phyloP scores from a whole-genome alignment of 1,140 invertebrate genomes.

The Aphaenogaster ashmeadi region DNA sequence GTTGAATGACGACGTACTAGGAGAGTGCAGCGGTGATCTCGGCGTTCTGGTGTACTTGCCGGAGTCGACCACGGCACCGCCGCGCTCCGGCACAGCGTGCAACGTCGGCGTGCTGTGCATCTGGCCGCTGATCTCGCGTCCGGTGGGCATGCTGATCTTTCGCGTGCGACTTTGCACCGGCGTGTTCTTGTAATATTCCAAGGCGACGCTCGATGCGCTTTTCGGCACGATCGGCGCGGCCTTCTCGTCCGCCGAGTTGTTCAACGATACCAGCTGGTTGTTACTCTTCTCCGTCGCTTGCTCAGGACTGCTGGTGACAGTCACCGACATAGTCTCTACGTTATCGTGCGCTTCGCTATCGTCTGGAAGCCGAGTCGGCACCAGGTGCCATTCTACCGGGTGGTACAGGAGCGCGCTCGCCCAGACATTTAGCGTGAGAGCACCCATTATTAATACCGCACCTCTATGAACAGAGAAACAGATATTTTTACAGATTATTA shows the following conservation, averaged over 20 bases:
- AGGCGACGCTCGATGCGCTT: conserved; percentile 88
- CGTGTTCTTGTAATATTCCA: conserved; percentile 87
- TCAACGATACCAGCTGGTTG: conserved; percentile 61
- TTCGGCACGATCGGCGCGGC: conserved; percentile 83
- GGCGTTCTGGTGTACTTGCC: conserved; percentile 78
- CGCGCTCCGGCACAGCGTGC: conserved; percentile 88
- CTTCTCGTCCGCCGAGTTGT: conserved; percentile 61
- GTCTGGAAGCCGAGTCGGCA: conserved; percentile 71
- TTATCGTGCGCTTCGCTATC: conserved; percentile 66
- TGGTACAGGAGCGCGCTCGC: conserved; percentile 94
- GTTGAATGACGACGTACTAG: conserved; percentile 93
- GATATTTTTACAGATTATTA: conserved; percentile 13
- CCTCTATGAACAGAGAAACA: conserved; percentile 88
- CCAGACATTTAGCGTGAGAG: conserved; percentile 93
- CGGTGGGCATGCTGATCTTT: conserved; percentile 87
- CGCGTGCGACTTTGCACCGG: conserved; percentile 85
- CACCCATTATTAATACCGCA: conserved; percentile 94
- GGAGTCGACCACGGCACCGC: conserved; percentile 78
- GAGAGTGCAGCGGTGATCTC: conserved; percentile 89
- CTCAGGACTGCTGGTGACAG: conserved; percentile 72
- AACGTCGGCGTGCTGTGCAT: conserved; percentile 89
- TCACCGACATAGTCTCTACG: conserved; percentile 63
- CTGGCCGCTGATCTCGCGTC: conserved; percentile 87
- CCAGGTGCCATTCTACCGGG: conserved; percentile 93
- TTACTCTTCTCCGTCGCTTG: conserved; percentile 73